Evolutionary conservation across 2,888 invertebrate species (phyloP), one percentile per base, ranked within the genome.

Genomic region (Rotaria macrura): DNA sequence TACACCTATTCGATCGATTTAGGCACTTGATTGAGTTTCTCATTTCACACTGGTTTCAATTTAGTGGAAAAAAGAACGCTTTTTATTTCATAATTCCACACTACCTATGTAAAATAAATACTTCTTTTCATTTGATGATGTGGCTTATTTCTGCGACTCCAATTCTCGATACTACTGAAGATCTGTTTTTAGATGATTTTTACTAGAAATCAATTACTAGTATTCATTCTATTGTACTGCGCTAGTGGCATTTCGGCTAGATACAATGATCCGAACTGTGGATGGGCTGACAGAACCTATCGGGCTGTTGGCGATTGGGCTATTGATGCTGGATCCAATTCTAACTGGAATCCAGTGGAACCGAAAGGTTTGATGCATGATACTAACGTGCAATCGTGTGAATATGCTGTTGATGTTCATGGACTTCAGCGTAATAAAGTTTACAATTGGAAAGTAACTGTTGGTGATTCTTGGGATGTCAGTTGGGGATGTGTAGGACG

Each of bases 231-330:
- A 4, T 2, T 79, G 10, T n/a, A 40, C 25, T 79, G 25, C 43
- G 34, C 10, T 25, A n/a, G 25, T 3, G 10, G 25, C 14, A 25
- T 79, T 43, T 43, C 10, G 43, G 43, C 43, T 10, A 7, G 43
- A 79, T 79, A 79, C 25, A 43, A 25, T n/a, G 79, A 79, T 79
- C 79, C 79, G 2, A 43, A 79, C 14, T 79, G 79, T 79, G 79
- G 79, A 43, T 79, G 79, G 79, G n/a, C 43, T 3, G 43, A 43
- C 38, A 14, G 43, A 79, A 25, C 43, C 0, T 79, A 54, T 54
- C 38, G 86, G 52, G 86, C 86, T 40, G 47, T 54, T n/a, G 86
- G 86, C 83, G 86, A 86, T 54, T 86, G 86, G 86, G 74, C 74
- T 43, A 49, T 86, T 49, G 86, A 86, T 34, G 84, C 86, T 55